Evolutionary conservation across 2,888 invertebrate genomes (phyloP).

Genomic region (Agrotis clavis): DNA sequence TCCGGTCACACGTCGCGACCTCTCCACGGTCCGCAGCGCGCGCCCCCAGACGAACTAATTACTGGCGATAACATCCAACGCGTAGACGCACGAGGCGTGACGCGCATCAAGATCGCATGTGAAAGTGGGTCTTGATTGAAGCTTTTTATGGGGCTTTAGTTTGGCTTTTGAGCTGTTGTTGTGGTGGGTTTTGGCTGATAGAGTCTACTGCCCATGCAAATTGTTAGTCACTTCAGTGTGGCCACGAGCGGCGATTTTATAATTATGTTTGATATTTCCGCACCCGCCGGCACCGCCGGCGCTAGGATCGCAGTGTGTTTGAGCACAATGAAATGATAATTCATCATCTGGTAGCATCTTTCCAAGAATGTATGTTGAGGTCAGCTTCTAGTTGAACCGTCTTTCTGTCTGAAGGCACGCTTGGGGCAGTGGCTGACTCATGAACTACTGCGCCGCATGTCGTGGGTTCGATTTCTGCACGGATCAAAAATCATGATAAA

Average conservation of each 20-base stretch:
- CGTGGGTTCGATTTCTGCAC: too few species aligned
- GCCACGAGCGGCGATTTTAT: too few species aligned
- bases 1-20: conserved; percentile 62
- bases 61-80: conserved; percentile 70
- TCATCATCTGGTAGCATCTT: too few species aligned
- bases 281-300: too few species aligned
- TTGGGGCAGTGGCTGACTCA: too few species aligned
- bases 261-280: too few species aligned
- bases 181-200: conserved; percentile 3
- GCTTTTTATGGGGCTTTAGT: conserved; percentile 45
- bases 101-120: conserved; percentile 76
- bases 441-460: too few species aligned
- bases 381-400: background rate
- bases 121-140: conserved; percentile 70
- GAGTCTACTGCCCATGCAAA: background rate
- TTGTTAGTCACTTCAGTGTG: too few species aligned
- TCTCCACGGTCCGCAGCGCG: conserved; percentile 74
- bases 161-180: conserved; percentile 29
- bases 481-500: background rate
- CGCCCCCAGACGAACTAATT: conserved; percentile 80
- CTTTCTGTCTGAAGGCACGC: too few species aligned
- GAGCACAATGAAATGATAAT: background rate
- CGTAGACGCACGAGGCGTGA: conserved; percentile 67
- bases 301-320: too few species aligned
- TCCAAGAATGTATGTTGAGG: background rate